Percentiles rank a stretch among this genome's conserved stretches.
phyloP scores from a whole-genome alignment of 2,797 vertebrate genomes.

The Enteromius viviparus region DNA sequence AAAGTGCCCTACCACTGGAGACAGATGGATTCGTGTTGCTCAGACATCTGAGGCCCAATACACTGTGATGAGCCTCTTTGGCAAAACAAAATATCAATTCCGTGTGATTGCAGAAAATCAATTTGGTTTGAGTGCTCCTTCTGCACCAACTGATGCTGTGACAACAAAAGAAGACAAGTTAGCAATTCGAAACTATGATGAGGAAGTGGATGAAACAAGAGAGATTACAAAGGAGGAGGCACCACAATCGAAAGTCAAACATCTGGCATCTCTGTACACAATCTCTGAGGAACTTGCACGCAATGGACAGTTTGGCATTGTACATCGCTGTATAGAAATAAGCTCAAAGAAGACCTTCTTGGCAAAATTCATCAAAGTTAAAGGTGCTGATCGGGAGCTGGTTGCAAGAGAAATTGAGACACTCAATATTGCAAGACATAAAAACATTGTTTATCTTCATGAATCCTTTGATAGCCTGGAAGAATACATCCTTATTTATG shows the following conservation, averaged over 20 bases:
- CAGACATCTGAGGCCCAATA: constrained; percentile 89
- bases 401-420: constrained; percentile 98
- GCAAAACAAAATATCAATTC: constrained; percentile 98
- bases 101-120: constrained; percentile 94
- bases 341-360: constrained; percentile 96
- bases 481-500: constrained; percentile 95
- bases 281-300: constrained; percentile 96
- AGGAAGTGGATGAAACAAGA: constrained; percentile 93
- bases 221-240: constrained; percentile 87
- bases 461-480: constrained; percentile 99
- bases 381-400: constrained; percentile 93
- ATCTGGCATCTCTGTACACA: constrained; percentile 89
- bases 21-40: constrained; percentile 95
- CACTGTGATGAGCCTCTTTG: constrained; percentile 92
- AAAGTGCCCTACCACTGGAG: constrained; percentile 92
- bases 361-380: constrained; percentile 98
- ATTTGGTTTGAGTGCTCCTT: constrained; percentile 92
- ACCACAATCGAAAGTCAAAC: constrained; percentile 88
- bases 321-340: constrained; percentile 91
- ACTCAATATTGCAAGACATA: constrained; percentile 90
- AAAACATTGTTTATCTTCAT: constrained; percentile 90
- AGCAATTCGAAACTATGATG: constrained; percentile 93
- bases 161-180: constrained; percentile 95
- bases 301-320: constrained; percentile 90
- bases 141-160: constrained; percentile 88